These are phyloP conservation scores for Drosophila quadrilineata DNA, from an alignment of 1,140 invertebrate species.

Conservation along the genomic window DNA sequence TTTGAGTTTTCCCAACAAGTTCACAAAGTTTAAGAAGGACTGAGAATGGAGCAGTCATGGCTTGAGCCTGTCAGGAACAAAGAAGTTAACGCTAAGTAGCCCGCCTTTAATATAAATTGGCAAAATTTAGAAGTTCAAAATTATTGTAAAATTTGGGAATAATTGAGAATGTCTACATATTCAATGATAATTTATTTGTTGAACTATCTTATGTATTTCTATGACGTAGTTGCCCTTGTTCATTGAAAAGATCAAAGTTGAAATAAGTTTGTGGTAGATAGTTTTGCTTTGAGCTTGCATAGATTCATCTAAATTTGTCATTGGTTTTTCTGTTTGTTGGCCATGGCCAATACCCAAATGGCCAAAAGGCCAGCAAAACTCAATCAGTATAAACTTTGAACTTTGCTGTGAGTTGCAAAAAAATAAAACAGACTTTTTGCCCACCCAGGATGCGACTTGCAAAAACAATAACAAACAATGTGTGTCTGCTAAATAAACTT, in stretches of 20 bases:
- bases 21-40: conserved; percentile 1
- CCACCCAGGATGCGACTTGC: conserved; percentile 4
- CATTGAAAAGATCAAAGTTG: too few species aligned
- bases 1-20: not conserved
- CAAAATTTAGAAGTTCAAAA: too few species aligned
- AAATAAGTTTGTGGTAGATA: too few species aligned
- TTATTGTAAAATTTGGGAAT: too few species aligned
- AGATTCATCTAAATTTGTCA: conserved; percentile 32
- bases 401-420: conserved; percentile 32
- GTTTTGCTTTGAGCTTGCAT: not conserved
- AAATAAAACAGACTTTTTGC: too few species aligned
- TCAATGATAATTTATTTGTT: too few species aligned
- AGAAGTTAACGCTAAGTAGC: not conserved
- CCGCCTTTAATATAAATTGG: not conserved
- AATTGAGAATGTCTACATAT: too few species aligned
- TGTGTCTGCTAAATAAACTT: conserved; percentile 37
- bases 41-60: conserved; percentile 7
- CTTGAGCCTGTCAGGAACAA: not conserved
- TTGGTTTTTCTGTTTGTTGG: conserved; percentile 3
- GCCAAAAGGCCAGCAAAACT: conserved; percentile 47
- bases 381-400: conserved; percentile 64
- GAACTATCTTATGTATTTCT: too few species aligned
- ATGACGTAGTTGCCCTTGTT: too few species aligned
- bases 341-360: conserved; percentile 43
- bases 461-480: conserved; percentile 31